A percentile compares a stretch with the other conserved stretches of the same genome.
These are phyloP conservation scores for Stigmatopora argus DNA, from an alignment of 2,113 vertebrate genomes.

Conservation along the genomic window DNA sequence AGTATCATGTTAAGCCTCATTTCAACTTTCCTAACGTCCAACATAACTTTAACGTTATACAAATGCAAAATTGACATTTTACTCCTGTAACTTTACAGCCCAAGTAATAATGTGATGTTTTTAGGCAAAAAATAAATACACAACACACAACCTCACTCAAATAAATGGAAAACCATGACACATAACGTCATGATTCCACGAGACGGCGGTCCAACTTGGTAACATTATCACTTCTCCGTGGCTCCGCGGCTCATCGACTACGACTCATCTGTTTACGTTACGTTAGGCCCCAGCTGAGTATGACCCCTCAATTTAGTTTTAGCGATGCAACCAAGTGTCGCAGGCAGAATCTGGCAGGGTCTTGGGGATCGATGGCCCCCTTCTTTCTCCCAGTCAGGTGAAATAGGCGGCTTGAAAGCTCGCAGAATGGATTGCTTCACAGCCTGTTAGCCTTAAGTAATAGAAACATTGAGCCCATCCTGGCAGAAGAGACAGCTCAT, in stretches of 20 bases:
- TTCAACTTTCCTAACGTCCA: too few relatives aligned
- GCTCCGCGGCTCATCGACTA: conserved; percentile 80
- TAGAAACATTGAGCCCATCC: conserved; percentile 95
- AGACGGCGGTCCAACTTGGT: conserved; percentile 1
- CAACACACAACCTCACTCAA: background rate
- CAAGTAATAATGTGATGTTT: background rate
- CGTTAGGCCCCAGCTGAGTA: conserved; percentile 63
- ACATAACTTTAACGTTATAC: background rate
- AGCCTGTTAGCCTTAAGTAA: conserved; percentile 98
- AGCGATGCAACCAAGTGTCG: conserved; percentile 71
- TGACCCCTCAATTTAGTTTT: conserved; percentile 71
- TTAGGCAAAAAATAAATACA: background rate
- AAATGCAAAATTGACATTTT: background rate
- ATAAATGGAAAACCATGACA: background rate
- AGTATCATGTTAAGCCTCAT: too few relatives aligned
- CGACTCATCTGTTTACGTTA: conserved; percentile 83
- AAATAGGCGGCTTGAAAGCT: conserved; percentile 82
- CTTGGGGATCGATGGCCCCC: conserved; percentile 80
- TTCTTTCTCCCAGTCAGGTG: conserved; percentile 76
- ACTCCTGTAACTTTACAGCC: background rate
- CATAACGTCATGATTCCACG: background rate
- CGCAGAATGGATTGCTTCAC: conserved; percentile 93
- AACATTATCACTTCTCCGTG: conserved; percentile 49
- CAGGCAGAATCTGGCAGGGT: conserved; percentile 63
- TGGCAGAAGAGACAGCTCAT: conserved; percentile 97